These are phyloP conservation scores for Bubo bubo DNA, from an alignment of 2,113 vertebrate species.

Conservation along the genomic window DNA sequence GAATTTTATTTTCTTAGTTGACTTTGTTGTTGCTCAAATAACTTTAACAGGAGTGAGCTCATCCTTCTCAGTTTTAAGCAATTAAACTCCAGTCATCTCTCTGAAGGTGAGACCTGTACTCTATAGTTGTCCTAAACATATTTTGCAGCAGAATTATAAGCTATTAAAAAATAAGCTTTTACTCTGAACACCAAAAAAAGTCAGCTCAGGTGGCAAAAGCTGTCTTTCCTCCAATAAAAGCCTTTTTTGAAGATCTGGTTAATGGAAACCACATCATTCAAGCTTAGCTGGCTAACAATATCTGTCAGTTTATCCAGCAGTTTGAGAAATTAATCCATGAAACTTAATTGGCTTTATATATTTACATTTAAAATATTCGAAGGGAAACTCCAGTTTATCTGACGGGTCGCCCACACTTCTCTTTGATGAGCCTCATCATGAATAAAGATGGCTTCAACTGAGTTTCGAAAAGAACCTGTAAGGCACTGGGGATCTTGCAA, in stretches of 20 bases:
- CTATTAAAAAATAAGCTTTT: neutral
- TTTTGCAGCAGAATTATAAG: neutral
- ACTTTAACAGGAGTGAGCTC: neutral
- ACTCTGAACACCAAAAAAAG: neutral
- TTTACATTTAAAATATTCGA: neutral
- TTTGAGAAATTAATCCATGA: slow-evolving; percentile 32
- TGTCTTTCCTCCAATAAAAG: neutral
- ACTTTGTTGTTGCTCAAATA: neutral
- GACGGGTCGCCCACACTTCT: neutral
- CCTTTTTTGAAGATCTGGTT: neutral
- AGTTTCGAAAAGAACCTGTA: neutral
- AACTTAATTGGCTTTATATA: slow-evolving; percentile 31
- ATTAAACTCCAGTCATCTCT: neutral
- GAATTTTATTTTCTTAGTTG: neutral
- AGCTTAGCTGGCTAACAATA: slow-evolving; percentile 2
- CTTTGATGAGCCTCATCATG: neutral
- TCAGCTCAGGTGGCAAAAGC: neutral
- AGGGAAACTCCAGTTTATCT: neutral
- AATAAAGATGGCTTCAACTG: neutral
- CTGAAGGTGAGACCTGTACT: neutral
- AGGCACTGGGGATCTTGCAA: neutral
- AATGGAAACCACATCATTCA: neutral
- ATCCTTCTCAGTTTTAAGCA: neutral
- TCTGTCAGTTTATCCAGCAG: neutral
- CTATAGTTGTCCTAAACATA: neutral